Evolutionary conservation across 2,888 invertebrate species (phyloP), one percentile per base, ranked within the genome.

Genomic region (Zaprionus lineosus): DNA sequence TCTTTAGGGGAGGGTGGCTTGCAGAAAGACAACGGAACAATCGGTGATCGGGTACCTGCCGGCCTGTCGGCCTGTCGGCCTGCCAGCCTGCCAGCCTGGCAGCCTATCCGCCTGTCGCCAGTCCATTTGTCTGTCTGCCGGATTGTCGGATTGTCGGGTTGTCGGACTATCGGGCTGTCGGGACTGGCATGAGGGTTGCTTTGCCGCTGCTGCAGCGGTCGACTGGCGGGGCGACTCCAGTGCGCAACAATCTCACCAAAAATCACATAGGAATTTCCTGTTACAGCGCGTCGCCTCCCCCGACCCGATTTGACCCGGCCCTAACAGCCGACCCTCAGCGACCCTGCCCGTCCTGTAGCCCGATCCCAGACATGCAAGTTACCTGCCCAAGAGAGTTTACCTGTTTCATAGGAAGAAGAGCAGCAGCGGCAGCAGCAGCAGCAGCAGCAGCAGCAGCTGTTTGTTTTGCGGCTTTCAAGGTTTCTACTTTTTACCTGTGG

Each of bases 211-310:
- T 57, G 43, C 62, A 41, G 51, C 63, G 47, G n/a, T n/a, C n/a
- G n/a, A n/a, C n/a, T n/a, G n/a, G n/a, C n/a, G n/a, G n/a, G 52
- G 18, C 72, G 51, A 56, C 39, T 78, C 83, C 79, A 67, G 72
- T 40, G 52, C 40, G 50, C 59, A 70, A 44, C 77, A 85, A 82
- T 85, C 81, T 81, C 72, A 74, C 76, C 78, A 66, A 69, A 76
- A 85, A 82, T 82, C 81, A 76, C 84, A 82, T 81, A 84, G 86
- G 86, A 82, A 82, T 82, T 82, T 82, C 81, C 86, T 82, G 81
- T 85, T 81, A 81, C 72, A 84, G 71, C 59, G 58, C 53, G 47
- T 60, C 34, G 24, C 56, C 63, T 61, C 55, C 63, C 56, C 61
- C 68, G 48, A 28, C 19, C 15, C 37, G 16, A 15, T 15, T 5